Evolutionary conservation across 2,888 invertebrate species (phyloP), one percentile per base, ranked within the genome.

Genomic region (Acholoe squamosa): DNA sequence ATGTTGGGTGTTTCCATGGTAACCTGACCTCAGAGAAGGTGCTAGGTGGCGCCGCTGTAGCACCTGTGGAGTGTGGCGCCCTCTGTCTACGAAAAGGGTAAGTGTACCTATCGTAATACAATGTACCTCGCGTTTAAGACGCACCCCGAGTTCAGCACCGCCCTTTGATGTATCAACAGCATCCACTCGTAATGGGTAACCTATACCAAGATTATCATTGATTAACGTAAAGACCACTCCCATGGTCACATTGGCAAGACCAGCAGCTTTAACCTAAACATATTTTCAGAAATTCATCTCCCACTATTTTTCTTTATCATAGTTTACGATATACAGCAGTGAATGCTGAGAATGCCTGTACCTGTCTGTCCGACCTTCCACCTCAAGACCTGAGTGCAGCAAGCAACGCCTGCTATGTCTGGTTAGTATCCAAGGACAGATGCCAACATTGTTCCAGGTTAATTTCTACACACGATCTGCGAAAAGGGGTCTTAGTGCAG

Each of bases 1-100:
- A 71, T 28, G 71, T 71, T 25, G 71, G 71, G 28, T 71, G 71
- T 71, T 71, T n/a, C 71, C 25, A 28, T 71, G 71, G 71, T 28
- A 71, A 71, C 28, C 14, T 71, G 28, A 71, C 71, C 0, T 71
- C 25, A 5, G 25, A 71, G 28, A 25, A 0, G 28, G 28, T 71
- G 12, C 71, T 71, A n/a, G 71, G 28, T 25, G 71, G 71, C 71
- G 28, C 71, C 28, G 28, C 7, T 5, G 28, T 14, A 14, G 71
- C 3, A 14, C 71, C 71, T 28, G 71, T 71, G 71, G 28, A 71
- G 3, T 71, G 71, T 71, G 71, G 71, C 28, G 28, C 28, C 25
- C 5, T 71, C 71, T 71, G 71, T 28, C 31, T 71, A n/a, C 12
- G 14, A 25, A 71, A 22, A 28, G 71, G 71, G 71, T 71, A 71